A percentile compares a stretch with the other conserved stretches of the same genome.
phyloP scores from a whole-genome alignment of 2,113 vertebrate species.

The Mellivora capensis region DNA sequence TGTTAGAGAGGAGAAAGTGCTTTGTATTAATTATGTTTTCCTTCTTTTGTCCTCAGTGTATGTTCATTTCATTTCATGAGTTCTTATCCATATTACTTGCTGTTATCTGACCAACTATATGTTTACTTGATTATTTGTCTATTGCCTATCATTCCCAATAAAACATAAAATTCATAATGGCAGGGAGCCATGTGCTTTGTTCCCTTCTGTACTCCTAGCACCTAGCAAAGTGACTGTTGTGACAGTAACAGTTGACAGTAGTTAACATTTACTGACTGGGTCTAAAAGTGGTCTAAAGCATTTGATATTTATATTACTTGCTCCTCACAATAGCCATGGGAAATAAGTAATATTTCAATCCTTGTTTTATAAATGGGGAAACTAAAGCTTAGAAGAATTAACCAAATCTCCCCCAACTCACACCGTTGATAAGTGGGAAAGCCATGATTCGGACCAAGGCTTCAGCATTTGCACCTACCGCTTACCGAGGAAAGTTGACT shows the following conservation, averaged over 20 bases:
- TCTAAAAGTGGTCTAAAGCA: background rate
- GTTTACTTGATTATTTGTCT: background rate
- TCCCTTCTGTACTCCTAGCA: background rate
- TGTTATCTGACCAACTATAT: background rate
- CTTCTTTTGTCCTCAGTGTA: background rate
- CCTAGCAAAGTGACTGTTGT: background rate
- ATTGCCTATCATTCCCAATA: background rate
- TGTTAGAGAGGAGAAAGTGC: background rate
- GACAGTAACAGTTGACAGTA: background rate
- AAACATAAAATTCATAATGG: background rate
- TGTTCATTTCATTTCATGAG: background rate
- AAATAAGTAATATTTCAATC: background rate
- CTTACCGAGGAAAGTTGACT: background rate
- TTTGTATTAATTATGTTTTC: background rate
- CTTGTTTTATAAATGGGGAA: conserved; percentile 9
- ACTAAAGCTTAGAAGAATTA: background rate
- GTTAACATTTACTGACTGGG: background rate
- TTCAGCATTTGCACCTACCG: background rate
- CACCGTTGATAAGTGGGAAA: background rate
- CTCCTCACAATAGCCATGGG: background rate
- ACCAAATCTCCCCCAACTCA: background rate
- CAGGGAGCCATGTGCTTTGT: background rate
- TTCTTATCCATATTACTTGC: background rate
- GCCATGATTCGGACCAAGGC: background rate
- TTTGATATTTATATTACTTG: background rate